Conservation (phyloP, 2,797 vertebrate species). For the Natrix natrix region DNA sequence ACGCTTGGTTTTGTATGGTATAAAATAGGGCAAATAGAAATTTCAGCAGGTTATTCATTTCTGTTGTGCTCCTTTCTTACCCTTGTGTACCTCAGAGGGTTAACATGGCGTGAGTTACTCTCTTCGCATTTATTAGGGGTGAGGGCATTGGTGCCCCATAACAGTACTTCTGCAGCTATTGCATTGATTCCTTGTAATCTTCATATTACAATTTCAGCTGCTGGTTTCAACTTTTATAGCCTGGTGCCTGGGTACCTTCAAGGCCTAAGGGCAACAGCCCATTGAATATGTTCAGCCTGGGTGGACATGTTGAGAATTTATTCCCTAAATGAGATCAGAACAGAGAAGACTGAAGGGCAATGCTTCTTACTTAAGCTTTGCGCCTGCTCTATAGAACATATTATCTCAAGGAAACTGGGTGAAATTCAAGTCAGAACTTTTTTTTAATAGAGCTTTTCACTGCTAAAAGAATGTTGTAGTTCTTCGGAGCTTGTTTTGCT, state of each 20-base stretch:
- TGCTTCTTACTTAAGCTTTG: background rate
- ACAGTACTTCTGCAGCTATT: background rate
- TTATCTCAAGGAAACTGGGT: background rate
- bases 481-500: background rate
- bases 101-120: background rate
- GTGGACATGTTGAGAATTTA: background rate
- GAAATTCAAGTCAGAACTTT: background rate
- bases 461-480: background rate
- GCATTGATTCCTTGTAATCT: background rate
- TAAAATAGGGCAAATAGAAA: background rate
- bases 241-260: background rate
- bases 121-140: background rate
- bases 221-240: background rate
- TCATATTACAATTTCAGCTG: background rate
- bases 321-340: background rate
- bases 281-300: background rate
- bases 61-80: background rate
- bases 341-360: background rate
- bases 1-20: background rate
- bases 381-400: background rate
- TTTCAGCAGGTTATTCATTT: background rate
- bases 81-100: background rate
- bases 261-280: background rate
- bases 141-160: background rate
- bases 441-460: background rate